phyloP scores from a whole-genome alignment of 2,113 vertebrate genomes.

The Mystacornis crossleyi region DNA sequence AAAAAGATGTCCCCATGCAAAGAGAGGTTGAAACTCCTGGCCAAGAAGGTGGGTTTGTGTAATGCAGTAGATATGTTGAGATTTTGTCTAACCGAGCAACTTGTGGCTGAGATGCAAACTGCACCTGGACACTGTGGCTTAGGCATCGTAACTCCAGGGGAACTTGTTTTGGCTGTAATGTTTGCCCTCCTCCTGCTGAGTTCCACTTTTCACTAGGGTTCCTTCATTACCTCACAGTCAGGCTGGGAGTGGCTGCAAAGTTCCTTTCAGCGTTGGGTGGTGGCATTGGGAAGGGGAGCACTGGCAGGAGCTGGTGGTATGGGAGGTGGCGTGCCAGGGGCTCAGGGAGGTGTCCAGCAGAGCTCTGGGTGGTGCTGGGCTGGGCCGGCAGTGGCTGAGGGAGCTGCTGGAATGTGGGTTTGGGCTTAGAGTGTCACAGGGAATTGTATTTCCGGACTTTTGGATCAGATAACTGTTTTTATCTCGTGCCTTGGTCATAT shows the following conservation, averaged over 20 bases:
- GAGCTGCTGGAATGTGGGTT: background rate
- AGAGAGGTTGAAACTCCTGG: background rate
- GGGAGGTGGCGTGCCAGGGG: rapidly evolving
- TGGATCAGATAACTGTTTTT: conserved; percentile 7
- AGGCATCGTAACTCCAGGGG: background rate
- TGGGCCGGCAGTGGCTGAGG: background rate
- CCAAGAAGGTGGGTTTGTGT: background rate
- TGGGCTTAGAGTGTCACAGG: background rate
- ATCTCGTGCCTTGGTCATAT: background rate
- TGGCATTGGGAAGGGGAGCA: background rate
- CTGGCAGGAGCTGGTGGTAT: background rate
- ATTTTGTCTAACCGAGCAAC: background rate
- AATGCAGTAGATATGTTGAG: rapidly evolving
- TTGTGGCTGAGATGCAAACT: background rate
- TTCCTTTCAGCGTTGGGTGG: background rate
- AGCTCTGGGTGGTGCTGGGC: background rate
- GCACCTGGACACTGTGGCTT: background rate
- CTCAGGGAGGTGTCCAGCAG: background rate
- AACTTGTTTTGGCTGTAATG: background rate
- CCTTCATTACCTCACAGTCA: background rate
- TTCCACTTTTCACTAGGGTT: background rate
- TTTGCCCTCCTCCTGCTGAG: background rate
- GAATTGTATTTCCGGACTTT: background rate
- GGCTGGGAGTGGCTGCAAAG: background rate
- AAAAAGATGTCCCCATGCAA: background rate